Base-by-base conservation (phyloP, 2,888 invertebrate genomes). In the Drymonia ruficornis region DNA sequence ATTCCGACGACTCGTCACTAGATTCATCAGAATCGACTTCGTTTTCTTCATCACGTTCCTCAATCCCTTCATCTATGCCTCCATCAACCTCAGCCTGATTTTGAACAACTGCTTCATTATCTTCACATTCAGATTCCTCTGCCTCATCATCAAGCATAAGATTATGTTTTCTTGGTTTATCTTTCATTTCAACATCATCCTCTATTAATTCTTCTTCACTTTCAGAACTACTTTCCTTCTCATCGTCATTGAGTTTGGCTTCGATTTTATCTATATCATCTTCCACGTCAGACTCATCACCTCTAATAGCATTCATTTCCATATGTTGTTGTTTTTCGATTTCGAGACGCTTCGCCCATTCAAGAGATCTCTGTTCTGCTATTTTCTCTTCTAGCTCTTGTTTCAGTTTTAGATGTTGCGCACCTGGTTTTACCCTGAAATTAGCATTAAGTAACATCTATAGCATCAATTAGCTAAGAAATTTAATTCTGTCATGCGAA, bases 381-480 rank as follows among this genome's bases (percentile, higher is more conserved):
- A 98, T 97, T 83, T 96, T 92, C 13, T 94, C 90, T 72, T 96
- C 94, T 2, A 98, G 89, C 60, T 95, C 95, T 58, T 95, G 94
- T 76, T 95, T 96, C 50, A 98, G 86, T 67, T 94, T 95, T n/a
- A 93, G 81, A 63, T 96, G 93, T 67, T 95, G 95, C 2, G 94
- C 94, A 0, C 98, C 97, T 43, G 97, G 96, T 77, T 95, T 87
- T 59, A 88, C 83, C 65, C 94, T 94, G 58, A 1, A 81, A 61
- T 49, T 40, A n/a, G 31, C 28, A 58, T 56, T 61, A 45, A 23
- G 29, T 34, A 45, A 59, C 34, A 50, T 29, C 19, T n/a, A n/a
- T 9, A 44, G 1, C 19, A 40, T 40, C 16, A 56, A 18, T 46
- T 40, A 43, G 16, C 0, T 38, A 23, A 31, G 31, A 11, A 11